These are phyloP conservation scores for Semicossyphus pulcher DNA, from an alignment of 2,113 vertebrate species.

Conservation along the genomic window DNA sequence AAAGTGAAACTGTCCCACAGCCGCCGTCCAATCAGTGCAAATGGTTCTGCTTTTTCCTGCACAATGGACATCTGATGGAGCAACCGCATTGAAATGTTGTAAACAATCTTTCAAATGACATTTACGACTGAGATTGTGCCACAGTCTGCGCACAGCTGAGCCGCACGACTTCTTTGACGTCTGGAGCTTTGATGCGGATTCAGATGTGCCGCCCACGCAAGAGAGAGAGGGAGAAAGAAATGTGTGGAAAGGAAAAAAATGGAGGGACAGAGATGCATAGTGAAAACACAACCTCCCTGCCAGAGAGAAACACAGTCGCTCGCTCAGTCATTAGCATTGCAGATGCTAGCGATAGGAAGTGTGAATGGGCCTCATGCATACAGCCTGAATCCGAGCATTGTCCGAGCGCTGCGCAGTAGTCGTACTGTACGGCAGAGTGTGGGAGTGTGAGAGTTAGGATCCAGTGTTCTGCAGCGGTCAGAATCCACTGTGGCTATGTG, in stretches of 20 bases:
- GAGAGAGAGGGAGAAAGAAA: constrained; percentile 27
- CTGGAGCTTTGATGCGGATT: constrained; percentile 66
- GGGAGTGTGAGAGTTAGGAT: constrained; percentile 64
- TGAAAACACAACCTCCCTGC: constrained; percentile 55
- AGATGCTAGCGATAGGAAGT: constrained; percentile 83
- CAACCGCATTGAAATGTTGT: constrained; percentile 36
- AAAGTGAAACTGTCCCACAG: constrained; percentile 26
- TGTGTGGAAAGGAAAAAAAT: constrained; percentile 19
- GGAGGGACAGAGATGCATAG: constrained; percentile 54
- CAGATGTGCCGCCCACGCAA: constrained; percentile 64
- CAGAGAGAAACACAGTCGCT: constrained; percentile 54
- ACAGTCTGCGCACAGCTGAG: constrained; percentile 71
- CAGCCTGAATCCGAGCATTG: constrained; percentile 88
- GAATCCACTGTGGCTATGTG: constrained; percentile 84
- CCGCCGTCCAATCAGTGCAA: no score
- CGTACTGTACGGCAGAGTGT: constrained; percentile 66
- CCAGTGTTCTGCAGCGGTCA: constrained; percentile 42
- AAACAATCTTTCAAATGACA: constrained; percentile 51
- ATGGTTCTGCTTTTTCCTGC: background rate
- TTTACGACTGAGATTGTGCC: constrained; percentile 46
- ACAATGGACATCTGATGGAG: constrained; percentile 34
- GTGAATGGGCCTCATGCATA: constrained; percentile 85
- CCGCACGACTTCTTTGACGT: constrained; percentile 58
- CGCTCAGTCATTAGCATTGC: constrained; percentile 85
- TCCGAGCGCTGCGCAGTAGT: constrained; percentile 67